These are phyloP conservation scores for Coremacera marginata DNA, from an alignment of 2,888 invertebrate species.

Conservation along the genomic window DNA sequence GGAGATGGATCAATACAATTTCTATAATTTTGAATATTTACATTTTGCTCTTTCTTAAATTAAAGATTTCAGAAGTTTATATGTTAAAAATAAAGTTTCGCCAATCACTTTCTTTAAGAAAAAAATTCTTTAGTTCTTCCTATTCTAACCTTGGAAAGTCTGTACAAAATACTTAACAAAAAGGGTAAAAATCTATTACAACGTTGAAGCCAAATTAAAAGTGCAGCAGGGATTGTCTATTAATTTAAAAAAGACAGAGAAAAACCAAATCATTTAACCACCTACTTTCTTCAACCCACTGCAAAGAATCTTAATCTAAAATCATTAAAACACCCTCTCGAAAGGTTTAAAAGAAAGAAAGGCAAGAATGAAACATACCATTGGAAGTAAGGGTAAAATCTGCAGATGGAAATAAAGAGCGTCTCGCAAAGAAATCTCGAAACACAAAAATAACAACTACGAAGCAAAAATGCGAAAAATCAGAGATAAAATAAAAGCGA, in stretches of 20 bases:
- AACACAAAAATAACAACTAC: constrained; percentile 19
- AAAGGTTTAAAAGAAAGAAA: constrained; percentile 35
- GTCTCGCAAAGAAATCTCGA: constrained; percentile 19
- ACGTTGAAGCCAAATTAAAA: constrained; percentile 45
- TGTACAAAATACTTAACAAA: background rate
- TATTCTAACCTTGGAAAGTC: too few relatives aligned
- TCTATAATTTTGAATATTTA: too few relatives aligned
- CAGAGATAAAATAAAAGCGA: constrained; percentile 52
- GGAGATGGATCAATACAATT: too few relatives aligned
- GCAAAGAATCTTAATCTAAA: constrained; percentile 6
- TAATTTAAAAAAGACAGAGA: constrained; percentile 45
- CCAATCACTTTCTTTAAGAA: background rate
- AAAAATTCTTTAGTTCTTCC: background rate
- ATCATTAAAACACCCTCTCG: constrained; percentile 24
- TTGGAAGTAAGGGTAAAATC: constrained; percentile 23
- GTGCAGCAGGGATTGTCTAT: constrained; percentile 46
- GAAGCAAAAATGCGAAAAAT: constrained; percentile 46
- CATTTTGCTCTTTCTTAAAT: too few relatives aligned
- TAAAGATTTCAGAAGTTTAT: too few relatives aligned
- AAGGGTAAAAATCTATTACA: constrained; percentile 45
- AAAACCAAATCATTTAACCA: background rate
- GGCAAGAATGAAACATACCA: constrained; percentile 15
- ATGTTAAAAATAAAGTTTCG: too few relatives aligned
- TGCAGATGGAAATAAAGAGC: constrained; percentile 10
- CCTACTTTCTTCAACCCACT: background rate